Evolutionary conservation across 1,140 invertebrate genomes (phyloP).

Genomic region (Helicoverpa zea): DNA sequence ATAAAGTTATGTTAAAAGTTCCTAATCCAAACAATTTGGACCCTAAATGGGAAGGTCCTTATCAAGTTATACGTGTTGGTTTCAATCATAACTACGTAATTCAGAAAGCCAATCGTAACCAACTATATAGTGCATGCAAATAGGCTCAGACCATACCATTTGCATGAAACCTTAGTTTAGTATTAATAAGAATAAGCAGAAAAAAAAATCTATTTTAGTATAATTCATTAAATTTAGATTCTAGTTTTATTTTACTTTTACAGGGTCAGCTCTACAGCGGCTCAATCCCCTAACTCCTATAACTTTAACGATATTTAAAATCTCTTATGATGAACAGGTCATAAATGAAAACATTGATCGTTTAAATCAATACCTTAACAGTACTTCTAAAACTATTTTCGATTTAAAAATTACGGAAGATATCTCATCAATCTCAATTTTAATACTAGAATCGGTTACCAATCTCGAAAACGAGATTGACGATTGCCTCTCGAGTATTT

Average conservation of each 20-base stretch:
- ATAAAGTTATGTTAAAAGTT: conserved; percentile 62
- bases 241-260: conserved; percentile 40
- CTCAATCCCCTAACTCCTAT: conserved; percentile 3
- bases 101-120: neutral
- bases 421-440: conserved; percentile 52
- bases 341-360: conserved; percentile 59
- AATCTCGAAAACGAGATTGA: conserved; percentile 62
- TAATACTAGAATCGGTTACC: conserved; percentile 53
- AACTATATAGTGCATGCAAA: neutral
- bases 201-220: neutral
- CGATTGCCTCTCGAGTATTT: conserved; percentile 59
- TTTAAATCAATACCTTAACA: conserved; percentile 52
- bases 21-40: conserved; percentile 68
- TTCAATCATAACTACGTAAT: conserved; percentile 1
- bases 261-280: conserved; percentile 40
- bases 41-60: conserved; percentile 70
- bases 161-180: conserved; percentile 3
- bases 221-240: neutral
- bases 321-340: conserved; percentile 56
- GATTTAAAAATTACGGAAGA: conserved; percentile 54
- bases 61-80: conserved; percentile 42
- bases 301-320: conserved; percentile 49
- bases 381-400: conserved; percentile 52
- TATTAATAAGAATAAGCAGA: neutral
- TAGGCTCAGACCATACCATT: neutral